Base-by-base conservation (phyloP, 2,888 invertebrate genomes). In the Ochlodes sylvanus region DNA sequence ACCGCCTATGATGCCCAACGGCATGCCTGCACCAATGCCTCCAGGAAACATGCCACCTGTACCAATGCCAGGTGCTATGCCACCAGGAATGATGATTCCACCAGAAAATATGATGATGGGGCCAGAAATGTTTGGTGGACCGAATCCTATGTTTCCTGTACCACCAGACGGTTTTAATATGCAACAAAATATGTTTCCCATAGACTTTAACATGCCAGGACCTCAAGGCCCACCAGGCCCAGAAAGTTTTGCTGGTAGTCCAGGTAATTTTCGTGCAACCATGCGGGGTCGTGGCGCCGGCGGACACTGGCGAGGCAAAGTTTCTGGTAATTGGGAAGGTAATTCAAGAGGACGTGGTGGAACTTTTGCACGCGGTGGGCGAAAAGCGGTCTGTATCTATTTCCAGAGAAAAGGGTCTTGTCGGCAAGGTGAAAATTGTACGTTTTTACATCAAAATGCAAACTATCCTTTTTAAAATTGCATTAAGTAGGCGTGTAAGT, bases 401-500 rank as follows among this genome's bases (percentile, higher is more conserved):
- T 96, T 96, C 79, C 96, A 96, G 83, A 95, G 96, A 78, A 95
- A 95, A 76, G 98, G 98, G 0, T 96, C 95, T 71, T 98, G 98
- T 89, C 94, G 97, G 62, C 95, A 96, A 81, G 97, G 97, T 66
- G 96, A 96, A 76, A 96, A 96, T 76, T 98, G 98, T 88, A 95
- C 96, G 64, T 98, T 96, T 86, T 90, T 97, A 75, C 98, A 98
- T 93, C 97, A 97, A 3, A 95, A 95, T 71, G 94, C 94, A 19
- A 95, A 95, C 84, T 94, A 94, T 76, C 95, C 95, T 9, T 93
- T 83, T 81, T 93, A 83, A 76, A 68, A 2, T 50, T 19, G 19
- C 7, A 61, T 58, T 57, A 58, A 63, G 5, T 50, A 19, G 19
- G 19, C 7, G 1, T 69, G 63, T 44, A 54, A 56, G 44, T 47